A percentile compares a stretch with the other conserved stretches of the same genome.
Conservation (phyloP, 2,797 vertebrate species). For the Urocyon cinereoargenteus region DNA sequence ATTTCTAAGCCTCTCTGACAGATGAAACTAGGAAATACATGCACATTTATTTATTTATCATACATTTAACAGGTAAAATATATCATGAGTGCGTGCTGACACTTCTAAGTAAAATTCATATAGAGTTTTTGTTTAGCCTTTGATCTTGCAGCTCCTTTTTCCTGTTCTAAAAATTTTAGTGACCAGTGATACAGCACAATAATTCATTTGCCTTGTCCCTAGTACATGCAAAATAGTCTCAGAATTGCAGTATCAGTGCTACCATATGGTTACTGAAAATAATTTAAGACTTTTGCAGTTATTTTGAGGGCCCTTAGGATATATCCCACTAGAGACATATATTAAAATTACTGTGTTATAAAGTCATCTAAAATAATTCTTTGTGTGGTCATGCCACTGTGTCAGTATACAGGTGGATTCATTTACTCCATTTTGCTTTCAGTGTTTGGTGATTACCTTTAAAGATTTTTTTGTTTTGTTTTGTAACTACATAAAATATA, state of each 20-base stretch:
- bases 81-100: neutral
- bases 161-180: slow-evolving; percentile 8
- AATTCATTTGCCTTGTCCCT: slow-evolving; percentile 8
- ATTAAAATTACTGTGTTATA: slow-evolving; percentile 41
- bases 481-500: slow-evolving; percentile 27
- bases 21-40: neutral
- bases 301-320: neutral
- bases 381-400: neutral
- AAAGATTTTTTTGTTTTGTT: slow-evolving; percentile 6
- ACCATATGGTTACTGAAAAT: slow-evolving; percentile 23
- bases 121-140: neutral
- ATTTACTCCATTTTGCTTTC: slow-evolving; percentile 47
- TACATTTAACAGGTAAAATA: slow-evolving; percentile 3
- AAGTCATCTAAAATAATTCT: slow-evolving; percentile 43
- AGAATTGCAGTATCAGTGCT: neutral
- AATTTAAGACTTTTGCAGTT: slow-evolving; percentile 24
- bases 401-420: neutral
- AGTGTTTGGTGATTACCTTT: slow-evolving; percentile 11
- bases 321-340: neutral
- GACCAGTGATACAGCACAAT: neutral
- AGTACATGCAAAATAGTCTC: neutral
- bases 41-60: neutral
- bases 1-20: neutral
- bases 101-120: slow-evolving; percentile 32
- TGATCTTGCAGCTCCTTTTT: neutral